Conservation (phyloP, 2,797 vertebrate species). For the Falco biarmicus region DNA sequence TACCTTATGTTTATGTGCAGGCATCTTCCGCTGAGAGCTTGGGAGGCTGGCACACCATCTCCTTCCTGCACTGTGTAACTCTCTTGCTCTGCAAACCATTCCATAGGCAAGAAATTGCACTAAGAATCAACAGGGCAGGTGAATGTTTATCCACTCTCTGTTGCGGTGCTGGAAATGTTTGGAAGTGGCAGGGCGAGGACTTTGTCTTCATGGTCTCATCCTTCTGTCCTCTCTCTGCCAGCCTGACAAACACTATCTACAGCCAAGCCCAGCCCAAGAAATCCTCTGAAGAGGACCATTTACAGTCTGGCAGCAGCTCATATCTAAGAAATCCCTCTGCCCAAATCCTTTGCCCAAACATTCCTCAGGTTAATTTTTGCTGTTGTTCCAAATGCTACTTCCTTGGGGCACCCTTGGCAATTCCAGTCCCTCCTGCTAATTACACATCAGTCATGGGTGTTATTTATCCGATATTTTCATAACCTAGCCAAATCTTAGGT, state of each 20-base stretch:
- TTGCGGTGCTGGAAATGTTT: neutral
- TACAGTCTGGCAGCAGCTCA: neutral
- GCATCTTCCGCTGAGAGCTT: neutral
- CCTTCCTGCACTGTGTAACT: neutral
- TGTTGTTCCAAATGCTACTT: neutral
- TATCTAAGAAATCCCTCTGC: neutral
- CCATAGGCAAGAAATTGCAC: neutral
- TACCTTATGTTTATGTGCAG: neutral
- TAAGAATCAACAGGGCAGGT: neutral
- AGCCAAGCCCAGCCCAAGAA: neutral
- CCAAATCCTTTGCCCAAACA: neutral
- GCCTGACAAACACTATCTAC: neutral
- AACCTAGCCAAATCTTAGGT: neutral
- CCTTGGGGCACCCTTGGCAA: neutral
- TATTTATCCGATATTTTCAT: neutral
- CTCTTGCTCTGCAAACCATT: neutral
- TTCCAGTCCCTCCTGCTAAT: neutral
- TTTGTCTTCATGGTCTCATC: neutral
- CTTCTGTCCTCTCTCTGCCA: neutral
- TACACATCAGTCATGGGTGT: neutral
- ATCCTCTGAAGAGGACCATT: neutral
- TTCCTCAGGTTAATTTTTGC: neutral
- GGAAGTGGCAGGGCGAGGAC: neutral
- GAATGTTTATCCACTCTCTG: neutral
- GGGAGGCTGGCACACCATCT: neutral